A percentile compares a stretch with the other conserved stretches of the same genome.
Evolutionary conservation across 2,888 invertebrate species (phyloP).

Genomic region (Hyalella azteca): DNA sequence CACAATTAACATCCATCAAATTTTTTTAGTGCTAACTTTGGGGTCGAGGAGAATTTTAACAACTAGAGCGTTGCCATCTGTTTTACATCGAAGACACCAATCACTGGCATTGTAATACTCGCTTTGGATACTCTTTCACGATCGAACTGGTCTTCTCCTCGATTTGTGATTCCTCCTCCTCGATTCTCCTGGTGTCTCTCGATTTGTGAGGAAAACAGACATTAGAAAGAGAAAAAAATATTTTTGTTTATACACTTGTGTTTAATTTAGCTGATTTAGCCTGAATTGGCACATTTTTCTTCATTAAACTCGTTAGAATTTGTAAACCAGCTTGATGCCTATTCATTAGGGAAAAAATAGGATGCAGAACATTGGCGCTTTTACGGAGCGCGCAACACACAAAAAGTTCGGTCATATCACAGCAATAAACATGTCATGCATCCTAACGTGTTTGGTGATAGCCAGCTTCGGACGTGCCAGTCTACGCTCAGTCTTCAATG

Average conservation of each 20-base stretch:
- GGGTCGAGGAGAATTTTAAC: background rate
- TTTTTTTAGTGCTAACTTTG: constrained; percentile 14
- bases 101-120: constrained; percentile 14
- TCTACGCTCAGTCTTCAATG: constrained; percentile 20
- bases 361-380: background rate
- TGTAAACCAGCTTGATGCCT: no score
- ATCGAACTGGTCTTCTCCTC: no score
- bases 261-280: no score
- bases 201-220: no score
- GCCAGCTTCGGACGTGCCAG: constrained; percentile 1
- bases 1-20: constrained; percentile 19
- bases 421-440: constrained; percentile 25
- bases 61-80: constrained; percentile 22
- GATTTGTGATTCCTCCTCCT: no score
- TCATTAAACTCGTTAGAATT: no score
- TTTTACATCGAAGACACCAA: constrained; percentile 5
- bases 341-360: no score
- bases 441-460: constrained; percentile 14
- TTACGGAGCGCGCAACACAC: background rate
- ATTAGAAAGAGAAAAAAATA: no score
- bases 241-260: no score
- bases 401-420: constrained; percentile 31
- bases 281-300: no score
- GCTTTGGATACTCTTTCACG: no score
- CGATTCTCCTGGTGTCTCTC: no score